Evolutionary conservation across 2,797 vertebrate genomes (phyloP), one percentile per base, ranked within the genome.

Genomic region (Tarsius wallacei): DNA sequence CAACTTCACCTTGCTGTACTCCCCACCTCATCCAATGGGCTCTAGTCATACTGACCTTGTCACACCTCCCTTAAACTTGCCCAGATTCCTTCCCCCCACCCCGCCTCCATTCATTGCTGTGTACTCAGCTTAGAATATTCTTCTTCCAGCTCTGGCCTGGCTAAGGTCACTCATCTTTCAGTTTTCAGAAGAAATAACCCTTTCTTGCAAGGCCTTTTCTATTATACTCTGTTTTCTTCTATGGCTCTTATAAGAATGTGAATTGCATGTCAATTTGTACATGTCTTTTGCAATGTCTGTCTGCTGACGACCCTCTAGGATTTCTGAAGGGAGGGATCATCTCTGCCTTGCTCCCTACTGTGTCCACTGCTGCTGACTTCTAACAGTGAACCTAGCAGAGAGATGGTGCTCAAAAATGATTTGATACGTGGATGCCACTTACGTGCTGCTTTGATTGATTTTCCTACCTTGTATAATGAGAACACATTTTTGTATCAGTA

Each of bases 381-480:
- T 73, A 42, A 28, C 28, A 80, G 63, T 28, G 64, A 47, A 2
- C 14, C 28, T 8, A 31, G 22, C 47, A 53, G 49, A 83, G n/a
- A 87, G 49, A 73, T 24, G 49, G 10, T 73, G 14, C 55, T 90
- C 59, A 73, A 15, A 83, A 93, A 24, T 31, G 22, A 80, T 80
- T 80, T 96, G 59, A 19, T 84, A 57, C n/a, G 5, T 66, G 74
- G 63, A 59, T 93, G 61, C 31, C 59, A 0, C 59, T 26, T 36
- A 0, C 73, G 12, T 36, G 63, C 22, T 78, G 31, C 9, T 78
- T 84, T 78, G 61, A 93, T 66, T 36, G 66, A 70, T 21, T 49
- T 77, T 74, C 70, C 47, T n/a, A 86, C 36, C 15, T 24, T 74
- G 42, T 83, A 33, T 85, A 91, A 88, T 90, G 55, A 77, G 77